Conservation (phyloP, 2,113 vertebrate species). For the Microcebus tavaratra region DNA sequence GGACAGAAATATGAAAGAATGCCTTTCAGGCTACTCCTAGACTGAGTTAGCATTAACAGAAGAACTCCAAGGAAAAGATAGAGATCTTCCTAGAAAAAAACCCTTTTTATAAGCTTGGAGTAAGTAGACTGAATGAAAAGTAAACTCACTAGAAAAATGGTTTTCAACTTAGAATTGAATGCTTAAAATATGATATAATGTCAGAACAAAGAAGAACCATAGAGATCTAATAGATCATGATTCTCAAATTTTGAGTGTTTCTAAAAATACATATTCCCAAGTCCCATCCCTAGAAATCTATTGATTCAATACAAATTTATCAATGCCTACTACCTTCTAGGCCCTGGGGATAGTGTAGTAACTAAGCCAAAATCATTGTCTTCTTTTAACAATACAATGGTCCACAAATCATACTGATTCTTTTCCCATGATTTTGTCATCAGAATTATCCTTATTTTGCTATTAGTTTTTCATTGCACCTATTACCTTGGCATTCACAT, state of each 20-base stretch:
- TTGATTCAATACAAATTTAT: neutral
- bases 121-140: neutral
- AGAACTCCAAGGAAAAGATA: neutral
- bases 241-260: neutral
- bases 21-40: neutral
- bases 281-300: neutral
- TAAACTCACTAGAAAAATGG: slow-evolving; percentile 16
- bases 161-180: slow-evolving; percentile 1
- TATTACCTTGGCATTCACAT: neutral
- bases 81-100: neutral
- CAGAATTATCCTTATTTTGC: neutral
- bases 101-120: neutral
- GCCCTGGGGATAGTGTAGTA: neutral
- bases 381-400: neutral
- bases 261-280: neutral
- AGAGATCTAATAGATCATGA: neutral
- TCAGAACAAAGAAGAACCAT: neutral
- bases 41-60: neutral
- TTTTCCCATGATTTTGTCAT: neutral
- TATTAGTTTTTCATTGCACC: neutral
- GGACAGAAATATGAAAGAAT: neutral
- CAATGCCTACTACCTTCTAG: neutral
- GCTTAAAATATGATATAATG: neutral
- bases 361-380: neutral
- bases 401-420: neutral